Percentiles rank a stretch among this genome's conserved stretches.
phyloP scores from a whole-genome alignment of 2,113 vertebrate species.

The Aldabrachelys gigantea region DNA sequence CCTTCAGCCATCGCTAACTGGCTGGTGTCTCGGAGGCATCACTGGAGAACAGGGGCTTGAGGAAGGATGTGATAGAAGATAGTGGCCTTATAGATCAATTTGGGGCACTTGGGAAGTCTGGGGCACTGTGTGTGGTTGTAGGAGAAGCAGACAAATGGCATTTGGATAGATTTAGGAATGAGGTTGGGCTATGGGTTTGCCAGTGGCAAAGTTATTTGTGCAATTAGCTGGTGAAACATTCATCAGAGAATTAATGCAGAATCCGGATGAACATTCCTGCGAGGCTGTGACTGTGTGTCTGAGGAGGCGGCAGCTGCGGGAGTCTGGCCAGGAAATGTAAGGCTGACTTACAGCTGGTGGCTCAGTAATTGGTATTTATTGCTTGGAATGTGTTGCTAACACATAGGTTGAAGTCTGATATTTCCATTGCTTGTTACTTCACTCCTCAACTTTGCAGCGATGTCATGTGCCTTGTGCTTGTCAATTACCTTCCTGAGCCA shows the following conservation, averaged over 20 bases:
- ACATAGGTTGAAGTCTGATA: constrained; percentile 10
- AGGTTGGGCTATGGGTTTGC: background rate
- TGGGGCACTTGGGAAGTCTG: background rate
- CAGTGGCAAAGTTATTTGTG: background rate
- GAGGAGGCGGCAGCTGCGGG: background rate
- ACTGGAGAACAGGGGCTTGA: background rate
- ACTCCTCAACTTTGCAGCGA: constrained; percentile 11
- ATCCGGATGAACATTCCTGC: background rate
- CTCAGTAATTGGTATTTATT: constrained; percentile 48
- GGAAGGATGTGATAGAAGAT: background rate
- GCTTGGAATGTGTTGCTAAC: background rate
- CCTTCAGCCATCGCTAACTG: background rate
- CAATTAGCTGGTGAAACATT: background rate
- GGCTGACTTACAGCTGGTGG: constrained; percentile 24
- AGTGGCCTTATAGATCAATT: background rate
- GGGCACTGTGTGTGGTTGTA: background rate
- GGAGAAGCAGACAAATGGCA: background rate
- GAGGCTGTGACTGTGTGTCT: background rate
- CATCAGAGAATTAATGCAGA: background rate
- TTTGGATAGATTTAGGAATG: background rate
- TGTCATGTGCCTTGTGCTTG: constrained; percentile 57
- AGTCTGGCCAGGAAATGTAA: background rate
- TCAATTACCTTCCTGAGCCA: constrained; percentile 21
- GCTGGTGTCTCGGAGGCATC: background rate
- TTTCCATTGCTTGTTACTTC: constrained; percentile 25